Percentiles rank a stretch among this genome's conserved stretches.
phyloP scores from a whole-genome alignment of 2,113 vertebrate genomes.

The Passer montanus region DNA sequence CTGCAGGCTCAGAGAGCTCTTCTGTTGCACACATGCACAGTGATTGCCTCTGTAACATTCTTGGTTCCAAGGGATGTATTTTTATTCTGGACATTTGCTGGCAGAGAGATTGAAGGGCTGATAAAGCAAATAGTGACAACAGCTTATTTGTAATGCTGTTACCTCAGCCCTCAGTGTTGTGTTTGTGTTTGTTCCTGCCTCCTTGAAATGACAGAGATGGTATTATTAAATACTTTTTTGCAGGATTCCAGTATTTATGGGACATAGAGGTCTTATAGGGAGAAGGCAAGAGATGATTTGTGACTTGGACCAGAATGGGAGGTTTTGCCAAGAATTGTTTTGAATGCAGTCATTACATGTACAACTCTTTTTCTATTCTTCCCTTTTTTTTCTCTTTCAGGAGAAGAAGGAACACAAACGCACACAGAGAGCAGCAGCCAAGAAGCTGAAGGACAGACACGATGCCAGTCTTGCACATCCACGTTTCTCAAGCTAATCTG shows the following conservation, averaged over 20 bases:
- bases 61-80: not conserved
- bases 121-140: not conserved
- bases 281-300: not conserved
- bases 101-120: not conserved
- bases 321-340: not conserved
- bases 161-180: not conserved
- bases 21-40: not conserved
- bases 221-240: not conserved
- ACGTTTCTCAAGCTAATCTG: constrained; percentile 88
- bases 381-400: constrained; percentile 65
- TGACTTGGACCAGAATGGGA: not conserved
- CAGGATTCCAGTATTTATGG: not conserved
- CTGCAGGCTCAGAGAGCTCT: not conserved
- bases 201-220: not conserved
- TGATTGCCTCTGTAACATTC: not conserved
- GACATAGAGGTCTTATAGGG: not conserved
- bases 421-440: constrained; percentile 69
- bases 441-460: constrained; percentile 82
- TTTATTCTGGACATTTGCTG: not conserved
- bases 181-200: not conserved
- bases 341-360: not conserved
- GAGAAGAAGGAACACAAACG: constrained; percentile 89
- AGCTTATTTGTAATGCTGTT: not conserved
- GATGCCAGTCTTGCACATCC: constrained; percentile 85
- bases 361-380: not conserved